A percentile compares a stretch with the other conserved stretches of the same genome.
phyloP scores from a whole-genome alignment of 1,140 invertebrate genomes.

The Bicyclus anynana region DNA sequence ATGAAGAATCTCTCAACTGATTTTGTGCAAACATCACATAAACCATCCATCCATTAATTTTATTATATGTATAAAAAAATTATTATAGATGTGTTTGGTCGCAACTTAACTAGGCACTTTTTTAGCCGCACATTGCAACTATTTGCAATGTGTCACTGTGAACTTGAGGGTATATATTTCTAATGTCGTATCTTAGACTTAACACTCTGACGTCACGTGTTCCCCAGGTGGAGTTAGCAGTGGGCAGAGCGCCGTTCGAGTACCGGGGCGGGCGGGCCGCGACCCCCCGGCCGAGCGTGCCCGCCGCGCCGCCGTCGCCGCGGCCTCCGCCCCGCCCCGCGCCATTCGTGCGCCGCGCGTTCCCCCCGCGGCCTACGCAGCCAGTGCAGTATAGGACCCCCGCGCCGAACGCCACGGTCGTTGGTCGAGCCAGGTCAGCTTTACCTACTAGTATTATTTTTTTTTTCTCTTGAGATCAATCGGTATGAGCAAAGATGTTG shows the following conservation, averaged over 20 bases:
- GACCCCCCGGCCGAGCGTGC: conserved; percentile 61
- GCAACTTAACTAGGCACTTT: too few relatives aligned
- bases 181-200: background rate
- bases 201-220: too few relatives aligned
- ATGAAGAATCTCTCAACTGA: too few relatives aligned
- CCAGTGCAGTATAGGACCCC: conserved; percentile 50
- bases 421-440: conserved; percentile 35
- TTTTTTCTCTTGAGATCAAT: too few relatives aligned
- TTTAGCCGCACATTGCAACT: too few relatives aligned
- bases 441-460: background rate
- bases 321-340: conserved; percentile 31
- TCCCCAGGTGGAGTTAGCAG: conserved; percentile 63
- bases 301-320: conserved; percentile 43
- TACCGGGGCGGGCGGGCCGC: conserved; percentile 47
- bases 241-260: conserved; percentile 63
- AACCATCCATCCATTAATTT: too few relatives aligned
- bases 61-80: too few relatives aligned
- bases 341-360: conserved; percentile 44
- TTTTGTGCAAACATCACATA: too few relatives aligned
- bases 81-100: too few relatives aligned
- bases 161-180: background rate
- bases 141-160: too few relatives aligned
- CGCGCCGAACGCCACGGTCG: conserved; percentile 36
- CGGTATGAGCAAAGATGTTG: too few relatives aligned
- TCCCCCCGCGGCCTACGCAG: conserved; percentile 35